phyloP scores from a whole-genome alignment of 2,888 invertebrate genomes.

The Antheraea assamensis region DNA sequence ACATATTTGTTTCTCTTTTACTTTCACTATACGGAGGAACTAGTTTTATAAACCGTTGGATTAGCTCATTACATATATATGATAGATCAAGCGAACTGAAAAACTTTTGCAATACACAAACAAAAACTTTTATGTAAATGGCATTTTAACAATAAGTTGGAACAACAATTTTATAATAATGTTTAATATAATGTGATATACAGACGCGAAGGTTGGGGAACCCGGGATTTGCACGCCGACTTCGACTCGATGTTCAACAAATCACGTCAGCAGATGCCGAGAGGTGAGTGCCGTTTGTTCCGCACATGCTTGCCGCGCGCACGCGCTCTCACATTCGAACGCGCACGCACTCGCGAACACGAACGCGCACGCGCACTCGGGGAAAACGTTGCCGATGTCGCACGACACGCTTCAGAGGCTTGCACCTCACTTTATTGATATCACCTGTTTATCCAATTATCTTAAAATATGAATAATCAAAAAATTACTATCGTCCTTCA shows the following conservation, averaged over 20 bases:
- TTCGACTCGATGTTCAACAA: constrained; percentile 88
- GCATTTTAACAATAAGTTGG: no score
- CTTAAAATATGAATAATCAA: background rate
- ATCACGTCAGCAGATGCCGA: constrained; percentile 82
- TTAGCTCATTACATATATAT: background rate
- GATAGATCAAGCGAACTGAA: background rate
- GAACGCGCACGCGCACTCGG: constrained; percentile 40
- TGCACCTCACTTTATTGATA: background rate
- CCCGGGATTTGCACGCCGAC: constrained; percentile 87
- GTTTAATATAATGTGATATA: background rate
- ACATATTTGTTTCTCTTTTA: background rate
- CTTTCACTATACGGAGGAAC: background rate
- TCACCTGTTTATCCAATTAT: background rate
- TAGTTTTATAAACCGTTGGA: background rate
- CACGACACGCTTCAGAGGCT: constrained; percentile 26
- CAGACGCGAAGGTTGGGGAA: constrained; percentile 81
- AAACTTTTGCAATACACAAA: background rate
- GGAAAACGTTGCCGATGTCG: constrained; percentile 72
- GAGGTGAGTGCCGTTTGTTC: constrained; percentile 82
- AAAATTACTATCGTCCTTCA: background rate
- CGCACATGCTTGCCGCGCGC: constrained; percentile 43
- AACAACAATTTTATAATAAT: background rate
- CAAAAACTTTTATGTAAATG: background rate
- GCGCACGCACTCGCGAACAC: constrained; percentile 16
- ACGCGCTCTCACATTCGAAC: background rate